These are phyloP conservation scores for Mycalesis mineus DNA, from an alignment of 2,888 invertebrate species.

Conservation along the genomic window DNA sequence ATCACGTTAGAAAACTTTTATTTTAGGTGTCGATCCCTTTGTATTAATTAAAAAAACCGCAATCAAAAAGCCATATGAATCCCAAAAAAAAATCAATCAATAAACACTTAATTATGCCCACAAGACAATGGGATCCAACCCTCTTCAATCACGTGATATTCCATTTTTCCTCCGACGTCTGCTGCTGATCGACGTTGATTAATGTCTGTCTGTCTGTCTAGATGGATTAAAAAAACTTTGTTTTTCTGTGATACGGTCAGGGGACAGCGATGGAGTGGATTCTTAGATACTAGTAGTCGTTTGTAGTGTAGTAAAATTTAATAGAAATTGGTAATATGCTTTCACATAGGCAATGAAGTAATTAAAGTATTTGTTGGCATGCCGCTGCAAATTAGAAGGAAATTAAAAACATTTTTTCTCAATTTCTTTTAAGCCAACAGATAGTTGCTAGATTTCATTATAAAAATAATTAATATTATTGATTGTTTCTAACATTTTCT, in stretches of 20 bases:
- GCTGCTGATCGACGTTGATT: slow-evolving; percentile 74
- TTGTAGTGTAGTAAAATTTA: too few relatives aligned
- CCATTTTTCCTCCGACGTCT: slow-evolving; percentile 44
- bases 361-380: too few relatives aligned
- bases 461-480: too few relatives aligned
- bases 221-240: slow-evolving; percentile 69
- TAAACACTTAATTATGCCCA: slow-evolving; percentile 23
- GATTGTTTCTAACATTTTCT: too few relatives aligned
- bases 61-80: slow-evolving; percentile 9
- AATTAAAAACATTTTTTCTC: too few relatives aligned
- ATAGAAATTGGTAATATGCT: too few relatives aligned
- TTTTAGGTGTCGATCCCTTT: too few relatives aligned
- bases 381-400: too few relatives aligned
- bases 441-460: too few relatives aligned
- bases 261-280: slow-evolving; percentile 36
- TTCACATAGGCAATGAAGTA: too few relatives aligned
- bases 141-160: slow-evolving; percentile 25
- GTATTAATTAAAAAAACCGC: neutral
- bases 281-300: neutral
- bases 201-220: slow-evolving; percentile 68
- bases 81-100: slow-evolving; percentile 23
- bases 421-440: too few relatives aligned
- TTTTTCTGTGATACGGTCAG: slow-evolving; percentile 60
- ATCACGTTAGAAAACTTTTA: too few relatives aligned
- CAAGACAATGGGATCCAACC: slow-evolving; percentile 24